These are phyloP conservation scores for Hesperophylax magnus DNA, from an alignment of 1,140 invertebrate genomes.

Conservation along the genomic window DNA sequence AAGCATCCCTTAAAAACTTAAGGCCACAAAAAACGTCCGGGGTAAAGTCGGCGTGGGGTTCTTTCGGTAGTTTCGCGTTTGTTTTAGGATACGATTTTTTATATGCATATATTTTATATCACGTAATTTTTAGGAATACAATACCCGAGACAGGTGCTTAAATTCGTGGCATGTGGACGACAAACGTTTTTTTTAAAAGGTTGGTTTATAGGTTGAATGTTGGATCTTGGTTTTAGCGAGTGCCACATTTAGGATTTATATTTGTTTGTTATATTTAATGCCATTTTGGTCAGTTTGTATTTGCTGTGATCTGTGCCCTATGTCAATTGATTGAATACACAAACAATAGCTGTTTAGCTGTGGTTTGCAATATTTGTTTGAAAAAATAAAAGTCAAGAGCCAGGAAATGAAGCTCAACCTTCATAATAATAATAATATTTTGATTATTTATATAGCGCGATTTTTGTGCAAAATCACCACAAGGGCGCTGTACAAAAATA, in stretches of 20 bases:
- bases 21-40: not conserved
- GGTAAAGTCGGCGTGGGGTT: constrained; percentile 21
- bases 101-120: constrained; percentile 20
- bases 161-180: constrained; percentile 29
- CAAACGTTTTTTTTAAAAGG: not conserved
- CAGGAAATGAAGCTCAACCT: too few relatives aligned
- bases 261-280: not conserved
- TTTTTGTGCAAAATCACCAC: too few relatives aligned
- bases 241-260: not conserved
- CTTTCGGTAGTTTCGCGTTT: constrained; percentile 38
- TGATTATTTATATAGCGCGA: too few relatives aligned
- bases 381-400: too few relatives aligned
- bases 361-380: too few relatives aligned
- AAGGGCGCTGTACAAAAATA: too few relatives aligned
- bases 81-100: constrained; percentile 33
- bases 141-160: constrained; percentile 22
- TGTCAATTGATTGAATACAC: too few relatives aligned
- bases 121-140: constrained; percentile 24
- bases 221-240: constrained; percentile 34
- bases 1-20: constrained; percentile 18
- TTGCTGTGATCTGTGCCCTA: too few relatives aligned
- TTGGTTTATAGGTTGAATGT: constrained; percentile 1
- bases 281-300: too few relatives aligned
- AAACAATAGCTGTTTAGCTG: too few relatives aligned
- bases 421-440: too few relatives aligned